These are phyloP conservation scores for Morpho helenor DNA, from an alignment of 2,888 invertebrate genomes.

Conservation along the genomic window DNA sequence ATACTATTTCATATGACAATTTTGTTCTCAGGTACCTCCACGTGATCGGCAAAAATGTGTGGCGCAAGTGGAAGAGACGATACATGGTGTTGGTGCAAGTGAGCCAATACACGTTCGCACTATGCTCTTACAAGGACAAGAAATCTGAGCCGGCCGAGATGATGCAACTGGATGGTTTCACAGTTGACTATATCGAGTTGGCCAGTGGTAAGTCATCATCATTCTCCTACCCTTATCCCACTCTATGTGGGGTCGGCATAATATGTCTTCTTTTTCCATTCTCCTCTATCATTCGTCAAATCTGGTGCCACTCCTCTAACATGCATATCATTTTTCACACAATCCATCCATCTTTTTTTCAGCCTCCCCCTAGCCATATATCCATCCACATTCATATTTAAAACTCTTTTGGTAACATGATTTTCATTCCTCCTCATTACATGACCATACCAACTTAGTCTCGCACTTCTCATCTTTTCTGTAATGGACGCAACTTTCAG, in stretches of 20 bases:
- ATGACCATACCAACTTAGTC: too few species aligned
- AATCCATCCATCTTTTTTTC: too few species aligned
- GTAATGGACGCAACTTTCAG: too few species aligned
- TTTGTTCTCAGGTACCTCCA: conserved; percentile 84
- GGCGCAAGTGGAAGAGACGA: conserved; percentile 99
- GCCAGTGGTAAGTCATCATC: conserved; percentile 86
- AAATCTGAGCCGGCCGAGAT: conserved; percentile 99
- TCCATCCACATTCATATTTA: background rate
- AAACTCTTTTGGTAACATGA: conserved; percentile 2
- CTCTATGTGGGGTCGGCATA: too few species aligned
- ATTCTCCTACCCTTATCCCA: too few species aligned
- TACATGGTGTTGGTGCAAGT: conserved; percentile 99
- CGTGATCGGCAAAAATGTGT: conserved; percentile 95
- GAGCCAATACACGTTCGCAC: conserved; percentile 99
- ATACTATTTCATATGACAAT: too few species aligned
- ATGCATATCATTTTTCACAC: too few species aligned
- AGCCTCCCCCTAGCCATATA: too few species aligned
- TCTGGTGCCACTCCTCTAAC: too few species aligned
- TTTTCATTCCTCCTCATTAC: conserved; percentile 19
- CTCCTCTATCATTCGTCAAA: too few species aligned
- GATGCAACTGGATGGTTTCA: conserved; percentile 99
- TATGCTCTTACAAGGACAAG: conserved; percentile 99
- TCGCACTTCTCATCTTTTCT: too few species aligned
- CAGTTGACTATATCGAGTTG: conserved; percentile 99
- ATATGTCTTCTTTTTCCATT: too few species aligned